Evolutionary conservation across 2,888 invertebrate genomes (phyloP).

Genomic region (Volucella inanis): DNA sequence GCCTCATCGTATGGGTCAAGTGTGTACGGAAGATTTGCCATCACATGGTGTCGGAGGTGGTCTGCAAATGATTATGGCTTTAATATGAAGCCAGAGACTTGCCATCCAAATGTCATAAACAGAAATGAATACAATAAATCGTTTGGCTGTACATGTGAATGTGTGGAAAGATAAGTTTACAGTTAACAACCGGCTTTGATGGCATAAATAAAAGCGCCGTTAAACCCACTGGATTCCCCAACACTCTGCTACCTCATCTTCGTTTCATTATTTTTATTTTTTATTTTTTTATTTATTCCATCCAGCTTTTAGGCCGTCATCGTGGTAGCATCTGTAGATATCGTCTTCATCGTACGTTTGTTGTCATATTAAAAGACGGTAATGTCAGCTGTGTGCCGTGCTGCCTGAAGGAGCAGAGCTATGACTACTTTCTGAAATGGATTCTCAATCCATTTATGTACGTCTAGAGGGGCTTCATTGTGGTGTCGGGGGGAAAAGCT

Average conservation of each 20-base stretch:
- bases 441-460: conserved; percentile 46
- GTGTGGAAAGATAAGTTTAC: conserved; percentile 50
- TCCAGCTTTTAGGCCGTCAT: too few relatives aligned
- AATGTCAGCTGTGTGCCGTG: conserved; percentile 37
- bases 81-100: conserved; percentile 31
- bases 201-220: conserved; percentile 17
- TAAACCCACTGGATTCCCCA: conserved; percentile 50
- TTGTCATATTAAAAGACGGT: conserved; percentile 46
- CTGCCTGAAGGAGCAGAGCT: conserved; percentile 9
- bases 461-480: not conserved
- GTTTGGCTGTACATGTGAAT: conserved; percentile 18
- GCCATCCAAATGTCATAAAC: conserved; percentile 50
- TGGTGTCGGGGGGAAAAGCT: conserved; percentile 30
- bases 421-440: conserved; percentile 16
- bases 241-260: conserved; percentile 16
- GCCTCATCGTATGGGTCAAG: not conserved
- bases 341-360: conserved; percentile 27
- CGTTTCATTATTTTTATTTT: not conserved
- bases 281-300: conserved; percentile 1
- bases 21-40: not conserved
- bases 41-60: conserved; percentile 19
- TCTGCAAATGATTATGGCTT: not conserved
- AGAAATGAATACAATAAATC: conserved; percentile 15
- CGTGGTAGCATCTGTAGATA: not conserved
- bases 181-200: conserved; percentile 58